These are phyloP conservation scores for Catagonus wagneri DNA, from an alignment of 2,113 vertebrate genomes.

Conservation along the genomic window DNA sequence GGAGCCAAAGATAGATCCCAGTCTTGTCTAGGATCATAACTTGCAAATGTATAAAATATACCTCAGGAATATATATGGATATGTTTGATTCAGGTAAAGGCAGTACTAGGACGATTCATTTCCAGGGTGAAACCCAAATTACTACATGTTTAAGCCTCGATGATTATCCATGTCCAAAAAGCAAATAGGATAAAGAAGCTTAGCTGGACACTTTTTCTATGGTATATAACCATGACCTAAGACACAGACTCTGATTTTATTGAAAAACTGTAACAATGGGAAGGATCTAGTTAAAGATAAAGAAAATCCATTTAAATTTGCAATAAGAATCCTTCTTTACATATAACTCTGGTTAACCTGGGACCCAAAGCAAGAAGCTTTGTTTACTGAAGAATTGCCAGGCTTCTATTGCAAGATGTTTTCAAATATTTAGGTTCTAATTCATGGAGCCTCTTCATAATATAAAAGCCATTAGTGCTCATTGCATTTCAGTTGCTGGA, in stretches of 20 bases:
- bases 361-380: conserved; percentile 13
- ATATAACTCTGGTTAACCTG: conserved; percentile 15
- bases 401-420: neutral
- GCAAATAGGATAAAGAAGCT: conserved; percentile 3
- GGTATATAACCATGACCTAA: neutral
- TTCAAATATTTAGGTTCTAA: conserved; percentile 43
- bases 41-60: neutral
- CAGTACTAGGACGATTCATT: conserved; percentile 14
- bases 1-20: conserved; percentile 42
- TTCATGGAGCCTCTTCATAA: neutral
- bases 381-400: conserved; percentile 16
- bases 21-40: neutral
- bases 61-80: neutral
- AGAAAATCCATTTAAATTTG: conserved; percentile 42
- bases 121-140: conserved; percentile 25
- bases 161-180: conserved; percentile 2
- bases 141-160: neutral
- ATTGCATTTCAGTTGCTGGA: neutral
- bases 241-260: conserved; percentile 18
- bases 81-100: neutral
- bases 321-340: neutral
- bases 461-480: neutral
- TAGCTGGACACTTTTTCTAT: neutral
- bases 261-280: conserved; percentile 10
- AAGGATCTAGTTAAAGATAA: conserved; percentile 39